Evolutionary conservation across 2,888 invertebrate species (phyloP).

Genomic region (Gryllus longicercus): DNA sequence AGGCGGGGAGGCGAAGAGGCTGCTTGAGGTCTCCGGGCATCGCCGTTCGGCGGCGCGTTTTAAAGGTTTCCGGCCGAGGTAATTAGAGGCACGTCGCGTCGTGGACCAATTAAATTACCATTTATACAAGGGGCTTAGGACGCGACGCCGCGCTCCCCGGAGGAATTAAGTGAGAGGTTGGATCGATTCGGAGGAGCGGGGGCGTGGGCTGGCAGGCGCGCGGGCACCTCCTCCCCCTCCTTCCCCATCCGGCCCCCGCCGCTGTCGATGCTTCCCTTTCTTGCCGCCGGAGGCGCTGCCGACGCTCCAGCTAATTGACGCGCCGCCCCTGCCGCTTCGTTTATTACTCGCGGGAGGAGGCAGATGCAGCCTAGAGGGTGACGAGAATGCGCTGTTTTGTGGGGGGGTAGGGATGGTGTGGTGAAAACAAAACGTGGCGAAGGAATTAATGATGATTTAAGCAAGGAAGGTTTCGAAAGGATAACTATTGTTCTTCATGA

Average conservation of each 20-base stretch:
- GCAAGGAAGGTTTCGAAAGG: too few relatives aligned
- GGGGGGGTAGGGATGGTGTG: too few relatives aligned
- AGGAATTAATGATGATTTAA: background rate
- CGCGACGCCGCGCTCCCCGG: background rate
- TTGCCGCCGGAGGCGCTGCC: background rate
- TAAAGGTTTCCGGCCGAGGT: slow-evolving; percentile 8
- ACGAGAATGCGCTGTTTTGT: too few relatives aligned
- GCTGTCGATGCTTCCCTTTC: background rate
- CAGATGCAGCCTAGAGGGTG: background rate
- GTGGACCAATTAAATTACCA: background rate
- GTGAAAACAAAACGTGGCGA: background rate
- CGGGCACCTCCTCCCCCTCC: background rate
- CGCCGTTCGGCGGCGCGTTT: background rate
- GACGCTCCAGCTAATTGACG: background rate
- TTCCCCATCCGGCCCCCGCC: background rate
- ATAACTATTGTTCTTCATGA: too few relatives aligned
- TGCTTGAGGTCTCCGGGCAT: background rate
- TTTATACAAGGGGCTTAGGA: slow-evolving; percentile 17
- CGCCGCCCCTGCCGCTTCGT: background rate
- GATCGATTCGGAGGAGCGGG: background rate
- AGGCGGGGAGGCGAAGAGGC: background rate
- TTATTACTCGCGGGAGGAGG: background rate
- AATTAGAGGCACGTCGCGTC: background rate
- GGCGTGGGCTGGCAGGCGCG: background rate
- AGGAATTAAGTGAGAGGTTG: background rate